phyloP scores from a whole-genome alignment of 2,888 invertebrate genomes.

The Stomorhina lunata region DNA sequence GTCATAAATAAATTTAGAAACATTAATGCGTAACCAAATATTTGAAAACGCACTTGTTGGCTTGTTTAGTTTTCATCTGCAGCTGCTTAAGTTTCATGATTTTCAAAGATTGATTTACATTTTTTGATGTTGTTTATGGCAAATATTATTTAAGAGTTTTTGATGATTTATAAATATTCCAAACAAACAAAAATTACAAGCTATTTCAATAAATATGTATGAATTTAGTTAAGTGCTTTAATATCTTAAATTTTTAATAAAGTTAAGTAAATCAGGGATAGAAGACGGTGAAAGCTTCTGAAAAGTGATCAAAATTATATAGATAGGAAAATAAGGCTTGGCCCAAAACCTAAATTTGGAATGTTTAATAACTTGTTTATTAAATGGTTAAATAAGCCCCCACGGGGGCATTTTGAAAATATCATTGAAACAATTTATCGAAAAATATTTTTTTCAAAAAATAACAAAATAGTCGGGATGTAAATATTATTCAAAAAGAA shows the following conservation, averaged over 20 bases:
- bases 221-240: conserved; percentile 32
- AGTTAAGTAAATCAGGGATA: not conserved
- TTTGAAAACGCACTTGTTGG: conserved; percentile 60
- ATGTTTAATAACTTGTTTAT: too few relatives aligned
- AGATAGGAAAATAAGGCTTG: too few relatives aligned
- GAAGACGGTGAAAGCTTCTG: too few relatives aligned
- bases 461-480: too few relatives aligned
- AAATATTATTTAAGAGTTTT: conserved; percentile 6
- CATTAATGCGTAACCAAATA: conserved; percentile 54
- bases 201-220: conserved; percentile 34
- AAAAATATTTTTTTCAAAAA: too few relatives aligned
- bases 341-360: too few relatives aligned
- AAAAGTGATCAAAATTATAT: too few relatives aligned
- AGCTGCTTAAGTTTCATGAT: conserved; percentile 12
- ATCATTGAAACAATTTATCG: too few relatives aligned
- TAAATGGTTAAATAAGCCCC: too few relatives aligned
- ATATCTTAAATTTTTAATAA: not conserved
- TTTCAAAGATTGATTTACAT: not conserved
- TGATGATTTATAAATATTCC: conserved; percentile 44
- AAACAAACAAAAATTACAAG: conserved; percentile 33
- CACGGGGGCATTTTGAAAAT: too few relatives aligned
- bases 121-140: not conserved
- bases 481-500: too few relatives aligned
- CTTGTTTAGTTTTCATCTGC: not conserved
- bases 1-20: conserved; percentile 30